phyloP scores from a whole-genome alignment of 2,113 vertebrate species.

The Pelecanoides urinatrix region DNA sequence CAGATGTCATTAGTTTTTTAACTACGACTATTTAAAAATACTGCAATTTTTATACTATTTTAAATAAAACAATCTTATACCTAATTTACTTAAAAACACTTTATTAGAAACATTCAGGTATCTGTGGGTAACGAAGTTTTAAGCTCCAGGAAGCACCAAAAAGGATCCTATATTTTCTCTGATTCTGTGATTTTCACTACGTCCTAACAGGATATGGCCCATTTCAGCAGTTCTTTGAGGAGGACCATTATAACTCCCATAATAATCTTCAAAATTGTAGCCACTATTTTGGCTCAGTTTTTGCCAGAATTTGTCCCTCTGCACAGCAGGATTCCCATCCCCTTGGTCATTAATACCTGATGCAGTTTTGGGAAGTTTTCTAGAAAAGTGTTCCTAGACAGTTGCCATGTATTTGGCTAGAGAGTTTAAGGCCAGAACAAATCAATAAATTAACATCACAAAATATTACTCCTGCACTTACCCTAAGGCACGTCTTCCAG shows the following conservation, averaged over 20 bases:
- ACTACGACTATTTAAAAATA: background rate
- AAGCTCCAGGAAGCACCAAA: background rate
- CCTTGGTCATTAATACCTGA: background rate
- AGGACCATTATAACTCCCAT: background rate
- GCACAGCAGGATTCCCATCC: background rate
- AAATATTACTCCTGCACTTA: background rate
- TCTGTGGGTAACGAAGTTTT: background rate
- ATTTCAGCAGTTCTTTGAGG: background rate
- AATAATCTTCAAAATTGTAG: background rate
- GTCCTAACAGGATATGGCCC: background rate
- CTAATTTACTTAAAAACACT: background rate
- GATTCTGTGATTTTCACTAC: background rate
- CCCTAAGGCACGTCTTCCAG: background rate
- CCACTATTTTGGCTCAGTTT: background rate
- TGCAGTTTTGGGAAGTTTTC: background rate
- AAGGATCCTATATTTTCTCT: background rate
- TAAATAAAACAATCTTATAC: background rate
- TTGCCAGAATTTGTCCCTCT: background rate
- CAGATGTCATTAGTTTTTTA: background rate
- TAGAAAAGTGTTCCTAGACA: background rate
- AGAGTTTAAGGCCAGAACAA: background rate
- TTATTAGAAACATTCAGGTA: background rate
- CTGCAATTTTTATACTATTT: background rate
- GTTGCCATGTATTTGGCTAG: background rate
- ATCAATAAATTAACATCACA: background rate